Evolutionary conservation across 1,140 invertebrate genomes (phyloP), one percentile per base, ranked within the genome.

Genomic region (Nomia melanderi): DNA sequence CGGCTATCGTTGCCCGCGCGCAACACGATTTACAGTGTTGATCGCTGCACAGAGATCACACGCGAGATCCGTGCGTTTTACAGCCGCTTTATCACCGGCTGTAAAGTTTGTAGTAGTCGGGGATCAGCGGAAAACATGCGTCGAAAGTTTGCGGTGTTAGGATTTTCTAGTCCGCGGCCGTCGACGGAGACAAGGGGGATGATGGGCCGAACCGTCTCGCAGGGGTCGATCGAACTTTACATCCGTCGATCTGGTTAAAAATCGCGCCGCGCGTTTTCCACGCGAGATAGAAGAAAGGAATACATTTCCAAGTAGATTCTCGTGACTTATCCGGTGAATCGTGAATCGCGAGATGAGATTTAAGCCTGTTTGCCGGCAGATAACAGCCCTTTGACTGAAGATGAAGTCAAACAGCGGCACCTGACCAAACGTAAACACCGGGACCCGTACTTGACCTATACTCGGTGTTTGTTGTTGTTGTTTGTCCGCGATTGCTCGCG

Each of bases 61-160:
- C 31, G 27, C 25, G 36, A 1, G 31, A 60, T 41, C n/a, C 39
- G 20, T 11, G 2, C 23, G 53, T 78, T 78, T 77, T 78, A 78
- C 39, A 57, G 12, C 70, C 59, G 12, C 20, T 25, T 47, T 73
- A 73, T 57, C 57, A 78, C 6, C 2, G 2, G 47, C 69, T 73
- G 53, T 73, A 72, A 78, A 78, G 8, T 39, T 57, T 59, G 41
- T 73, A 73, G 36, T 78, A 65, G 47, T 64, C 23, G 12, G n/a
- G n/a, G 39, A 73, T 63, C 31, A 54, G 17, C 33, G 23, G 23
- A 33, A 76, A 50, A 25, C 54, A 76, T 50, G 17, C 54, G 31
- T 25, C n/a, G 39, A 59, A 67, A 29, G 3, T 50, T 29, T 33
- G 25, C 41, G 20, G 47, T 23, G 27, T 7, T n/a, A 17, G 25